Base-by-base conservation (phyloP, 2,113 vertebrate genomes). In the Sturnus vulgaris region DNA sequence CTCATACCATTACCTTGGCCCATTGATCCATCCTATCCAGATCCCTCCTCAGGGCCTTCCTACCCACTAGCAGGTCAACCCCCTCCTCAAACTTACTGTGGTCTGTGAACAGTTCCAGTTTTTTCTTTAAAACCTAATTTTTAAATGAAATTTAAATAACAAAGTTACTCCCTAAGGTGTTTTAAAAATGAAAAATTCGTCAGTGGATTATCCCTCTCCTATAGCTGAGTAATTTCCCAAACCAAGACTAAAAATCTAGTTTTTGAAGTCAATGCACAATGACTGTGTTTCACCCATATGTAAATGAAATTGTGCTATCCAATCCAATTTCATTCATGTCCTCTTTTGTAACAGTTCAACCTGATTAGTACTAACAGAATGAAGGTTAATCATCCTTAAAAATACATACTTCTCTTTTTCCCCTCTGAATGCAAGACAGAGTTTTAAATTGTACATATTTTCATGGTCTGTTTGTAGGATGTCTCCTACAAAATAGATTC, bases 171-270 rank as follows among this genome's bases (percentile, higher is more conserved):
- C 3, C 1, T 42, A 4, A 37, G 5, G 3, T 55, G 4, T 64
- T 55, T 22, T 37, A 65, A 76, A 75, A 25, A 5, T n/a, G 3
- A 19, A 63, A 86, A 63, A 72, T n/a, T 82, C 3, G 33, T 17
- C 3, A 2, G 18, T 50, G 8, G 4, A 59, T 0, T 18, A 63
- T 3, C 3, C 4, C 1, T 47, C 8, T 80, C 10, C 17, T 27
- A 4, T 28, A 59, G 19, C 5, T 10, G 7, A 71, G 3, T 52
- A 76, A 55, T 35, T 59, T 3, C 3, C 14, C 37, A 2, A 60
- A 79, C 24, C 16, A 6, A 50, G 47, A 40, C 22, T 25, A 42
- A 53, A 82, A 78, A 25, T 4, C 16, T 20, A 3, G 0, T 37
- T 22, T 78, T 19, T 57, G 1, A 59, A 82, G 22, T 71, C 35